Percentiles rank a stretch among this genome's conserved stretches.
phyloP scores from a whole-genome alignment of 2,888 invertebrate species.

The Cheilosia pagana region DNA sequence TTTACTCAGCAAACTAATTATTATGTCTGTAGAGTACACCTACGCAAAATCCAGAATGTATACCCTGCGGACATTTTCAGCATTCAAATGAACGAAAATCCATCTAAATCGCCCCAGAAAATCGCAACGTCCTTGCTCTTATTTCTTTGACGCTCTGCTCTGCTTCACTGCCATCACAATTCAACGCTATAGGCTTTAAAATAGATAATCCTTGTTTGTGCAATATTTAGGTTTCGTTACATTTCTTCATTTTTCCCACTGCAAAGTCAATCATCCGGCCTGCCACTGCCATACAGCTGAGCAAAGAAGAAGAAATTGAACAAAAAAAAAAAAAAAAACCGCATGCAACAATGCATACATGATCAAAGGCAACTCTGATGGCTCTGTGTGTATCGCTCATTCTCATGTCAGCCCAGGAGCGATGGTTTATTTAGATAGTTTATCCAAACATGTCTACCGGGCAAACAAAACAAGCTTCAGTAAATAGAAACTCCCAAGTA shows the following conservation, averaged over 20 bases:
- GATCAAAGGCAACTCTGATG: constrained; percentile 54
- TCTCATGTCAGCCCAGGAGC: constrained; percentile 62
- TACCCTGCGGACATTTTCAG: too few relatives aligned
- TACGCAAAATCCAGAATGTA: too few relatives aligned
- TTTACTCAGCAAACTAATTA: too few relatives aligned
- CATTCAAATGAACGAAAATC: too few relatives aligned
- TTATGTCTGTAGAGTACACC: too few relatives aligned
- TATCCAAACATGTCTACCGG: constrained; percentile 61
- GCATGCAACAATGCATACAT: constrained; percentile 69
- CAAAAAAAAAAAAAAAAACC: constrained; percentile 13
- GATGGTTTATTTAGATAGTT: constrained; percentile 72
- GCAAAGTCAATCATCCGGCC: constrained; percentile 48
- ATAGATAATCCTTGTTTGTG: constrained; percentile 60
- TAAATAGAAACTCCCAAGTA: constrained; percentile 62
- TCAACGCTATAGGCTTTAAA: constrained; percentile 41
- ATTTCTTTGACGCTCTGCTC: constrained; percentile 34
- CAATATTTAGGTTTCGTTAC: constrained; percentile 67
- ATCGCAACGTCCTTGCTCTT: constrained; percentile 55
- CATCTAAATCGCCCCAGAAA: neutral
- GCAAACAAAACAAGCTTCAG: constrained; percentile 59
- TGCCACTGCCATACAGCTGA: constrained; percentile 14
- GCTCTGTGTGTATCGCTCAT: constrained; percentile 45
- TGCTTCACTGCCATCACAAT: constrained; percentile 11
- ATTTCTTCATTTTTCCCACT: constrained; percentile 6
- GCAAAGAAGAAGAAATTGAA: constrained; percentile 9